phyloP scores from a whole-genome alignment of 2,113 vertebrate genomes.

The Tringa solitaria region DNA sequence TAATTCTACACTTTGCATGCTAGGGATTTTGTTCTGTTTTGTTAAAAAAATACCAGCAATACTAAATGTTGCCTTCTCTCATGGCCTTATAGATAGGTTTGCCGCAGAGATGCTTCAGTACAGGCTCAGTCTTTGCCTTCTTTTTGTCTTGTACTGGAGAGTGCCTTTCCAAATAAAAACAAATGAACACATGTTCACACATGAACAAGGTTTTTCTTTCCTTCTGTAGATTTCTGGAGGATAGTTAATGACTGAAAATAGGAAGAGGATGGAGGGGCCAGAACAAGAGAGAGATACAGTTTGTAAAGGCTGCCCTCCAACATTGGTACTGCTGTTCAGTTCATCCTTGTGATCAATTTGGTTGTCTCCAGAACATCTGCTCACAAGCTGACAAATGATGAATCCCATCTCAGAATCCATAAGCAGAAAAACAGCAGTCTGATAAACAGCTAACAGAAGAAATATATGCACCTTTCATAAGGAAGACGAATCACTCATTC shows the following conservation, averaged over 20 bases:
- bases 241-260: neutral
- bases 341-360: slow-evolving; percentile 64
- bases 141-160: neutral
- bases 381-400: slow-evolving; percentile 67
- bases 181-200: neutral
- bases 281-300: neutral
- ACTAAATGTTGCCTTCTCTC: neutral
- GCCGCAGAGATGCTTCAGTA: neutral
- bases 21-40: neutral
- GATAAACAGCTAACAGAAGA: slow-evolving; percentile 71
- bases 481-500: slow-evolving; percentile 77
- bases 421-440: slow-evolving; percentile 66
- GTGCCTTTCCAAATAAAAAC: neutral
- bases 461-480: slow-evolving; percentile 73
- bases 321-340: neutral
- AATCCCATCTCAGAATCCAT: slow-evolving; percentile 64
- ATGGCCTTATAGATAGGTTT: neutral
- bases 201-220: neutral
- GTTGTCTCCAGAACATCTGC: slow-evolving; percentile 67
- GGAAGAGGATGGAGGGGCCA: neutral
- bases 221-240: neutral
- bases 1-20: neutral
- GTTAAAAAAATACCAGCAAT: neutral
- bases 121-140: neutral
- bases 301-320: slow-evolving; percentile 45